Base-by-base conservation (phyloP, 2,888 invertebrate genomes). In the Leuctra nigra region DNA sequence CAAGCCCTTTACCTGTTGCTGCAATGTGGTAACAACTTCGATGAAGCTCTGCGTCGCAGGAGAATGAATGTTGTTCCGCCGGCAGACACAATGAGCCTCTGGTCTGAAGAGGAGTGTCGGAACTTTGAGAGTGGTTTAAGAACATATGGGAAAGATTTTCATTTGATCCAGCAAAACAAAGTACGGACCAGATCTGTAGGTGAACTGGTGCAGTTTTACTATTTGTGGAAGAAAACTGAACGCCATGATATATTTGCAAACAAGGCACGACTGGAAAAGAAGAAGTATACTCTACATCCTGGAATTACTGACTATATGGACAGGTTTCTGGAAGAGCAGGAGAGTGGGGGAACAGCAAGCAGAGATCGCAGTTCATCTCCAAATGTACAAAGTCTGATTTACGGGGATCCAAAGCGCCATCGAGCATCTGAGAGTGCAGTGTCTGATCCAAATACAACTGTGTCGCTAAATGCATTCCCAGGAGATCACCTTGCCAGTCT, bases 21-120 rank as follows among this genome's bases (percentile, higher is more conserved):
- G 54, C 95, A 96, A 69, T 96, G 96, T 73, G 95, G 93, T 1
- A 91, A 95, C 70, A 95, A 93, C 73, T 80, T 87, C n/a, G 95
- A 95, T 58, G 95, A 96, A 74, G 96, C 96, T 0, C 72, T 95
- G 54, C 75, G 94, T 58, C 77, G 94, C 54, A 81, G 86, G 57
- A 79, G 87, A 48, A 82, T 91, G 68, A 85, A 87, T 63, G 82
- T 83, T 6, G 79, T 87, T 54, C 69, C 74, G 22, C 80, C 81
- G 16, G 78, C 83, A 1, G 87, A 88, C 66, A 83, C 86, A 0
- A 84, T 86, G 77, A 91, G 89, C 66, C 77, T 91, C 2, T 98
- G 97, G 96, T 94, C 95, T 1, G 96, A 97, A 70, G 95, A 96
- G 68, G 98, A 99, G 70, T 95, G 95, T 72, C 81, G 91, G 56